phyloP scores from a whole-genome alignment of 1,140 invertebrate genomes.

The Lucilia sericata region DNA sequence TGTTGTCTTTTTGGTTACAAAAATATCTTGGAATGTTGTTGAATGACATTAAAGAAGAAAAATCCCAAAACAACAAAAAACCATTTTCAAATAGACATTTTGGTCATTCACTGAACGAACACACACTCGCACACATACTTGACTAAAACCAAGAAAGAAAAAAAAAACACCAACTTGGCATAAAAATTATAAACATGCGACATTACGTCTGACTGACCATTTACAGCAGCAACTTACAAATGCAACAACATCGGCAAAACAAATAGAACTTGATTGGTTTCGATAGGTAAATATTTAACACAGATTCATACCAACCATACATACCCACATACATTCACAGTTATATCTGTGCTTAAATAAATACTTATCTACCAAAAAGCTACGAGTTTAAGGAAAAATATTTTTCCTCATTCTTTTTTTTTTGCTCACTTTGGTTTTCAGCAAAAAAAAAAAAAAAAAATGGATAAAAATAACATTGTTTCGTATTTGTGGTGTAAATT shows the following conservation, averaged over 20 bases:
- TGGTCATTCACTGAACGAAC: neutral
- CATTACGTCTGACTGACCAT: slow-evolving; percentile 51
- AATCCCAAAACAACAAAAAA: neutral
- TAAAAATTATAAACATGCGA: slow-evolving; percentile 51
- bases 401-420: slow-evolving; percentile 20
- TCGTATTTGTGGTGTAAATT: slow-evolving; percentile 21
- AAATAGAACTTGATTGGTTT: slow-evolving; percentile 29
- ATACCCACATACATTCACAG: neutral
- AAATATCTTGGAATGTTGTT: slow-evolving; percentile 22
- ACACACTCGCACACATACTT: neutral
- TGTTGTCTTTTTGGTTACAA: slow-evolving; percentile 15
- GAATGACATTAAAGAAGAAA: slow-evolving; percentile 9
- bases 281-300: slow-evolving; percentile 20
- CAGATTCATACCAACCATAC: neutral
- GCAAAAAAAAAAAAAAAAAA: neutral
- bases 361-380: neutral
- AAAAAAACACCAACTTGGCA: neutral
- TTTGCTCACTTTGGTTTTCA: neutral
- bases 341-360: neutral
- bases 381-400: neutral
- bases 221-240: slow-evolving; percentile 32
- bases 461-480: neutral
- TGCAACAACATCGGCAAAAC: neutral
- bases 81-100: neutral
- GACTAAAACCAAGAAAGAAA: neutral